Evolutionary conservation across 2,113 vertebrate genomes (phyloP), one percentile per base, ranked within the genome.

Genomic region (Perognathus longimembris): DNA sequence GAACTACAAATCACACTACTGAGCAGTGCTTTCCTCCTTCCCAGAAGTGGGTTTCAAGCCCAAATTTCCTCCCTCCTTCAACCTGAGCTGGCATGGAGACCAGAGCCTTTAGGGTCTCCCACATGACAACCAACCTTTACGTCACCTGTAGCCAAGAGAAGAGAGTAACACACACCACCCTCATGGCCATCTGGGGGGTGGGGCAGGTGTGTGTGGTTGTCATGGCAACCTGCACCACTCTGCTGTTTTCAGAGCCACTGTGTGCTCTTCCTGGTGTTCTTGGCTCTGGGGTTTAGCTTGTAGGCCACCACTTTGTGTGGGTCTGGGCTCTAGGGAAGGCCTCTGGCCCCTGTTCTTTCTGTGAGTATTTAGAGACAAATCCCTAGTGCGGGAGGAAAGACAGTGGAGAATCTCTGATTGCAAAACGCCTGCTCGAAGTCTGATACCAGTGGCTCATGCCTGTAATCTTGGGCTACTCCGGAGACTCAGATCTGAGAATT

Each of bases 211-310:
- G 75, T 28, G 59, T 77, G 70, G 88, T 95, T 74, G 94, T 94
- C 54, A 91, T 0, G 7, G 79, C 94, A 36, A 70, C 50, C 22
- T 42, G 42, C 38, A 64, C 64, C n/a, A 61, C 34, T 36, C 59
- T 50, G 36, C 32, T 78, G 9, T 80, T 80, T 79, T 61, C 84
- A 84, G 89, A 50, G 45, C 93, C 74, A 85, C 28, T 11, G 24
- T 93, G 32, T 70, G 32, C n/a, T 94, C 64, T 94, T 95, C 69
- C 80, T 86, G 26, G 59, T 40, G 61, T 80, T 7, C 36, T 94
- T 77, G 87, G 79, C 73, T 89, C 69, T 84, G 26, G 57, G 22
- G 28, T 76, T 89, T 26, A 63, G n/a, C 24, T 77, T 81, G 61
- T 54, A 3, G 1, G 20, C 38, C 26, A 1, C 10, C 71, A 32